Evolutionary conservation across 2,797 vertebrate genomes (phyloP), one percentile per base, ranked within the genome.

Genomic region (Periparus ater): DNA sequence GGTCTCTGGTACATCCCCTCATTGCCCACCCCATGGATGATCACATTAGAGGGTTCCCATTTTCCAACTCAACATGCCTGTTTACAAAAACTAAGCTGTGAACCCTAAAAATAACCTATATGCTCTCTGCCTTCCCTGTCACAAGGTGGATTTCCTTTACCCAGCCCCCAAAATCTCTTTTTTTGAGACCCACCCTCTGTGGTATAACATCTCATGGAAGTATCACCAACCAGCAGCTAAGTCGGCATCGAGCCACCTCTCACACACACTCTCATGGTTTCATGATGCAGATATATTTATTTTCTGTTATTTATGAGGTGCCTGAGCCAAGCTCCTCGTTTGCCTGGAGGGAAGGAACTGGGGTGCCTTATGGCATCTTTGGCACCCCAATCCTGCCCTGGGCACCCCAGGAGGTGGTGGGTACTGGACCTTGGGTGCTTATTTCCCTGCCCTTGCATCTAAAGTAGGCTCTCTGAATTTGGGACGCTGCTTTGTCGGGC

Each of bases 1-100:
- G 13, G 14, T 61, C 8, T 53, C 25, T 2, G 1, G 27, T 1
- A 2, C 32, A 63, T 40, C 55, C 51, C 11, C 40, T 51, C 1
- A 0, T 51, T 88, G 77, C 34, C 42, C 30, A 9, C 44, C 45
- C 51, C 36, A 4, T 13, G 22, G 22, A 22, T 67, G 17, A 51
- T 45, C n/a, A n/a, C n/a, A 8, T 4, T n/a, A 8, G 25, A 73
- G 20, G 17, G 26, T 57, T 88, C 72, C 34, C 25, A 3, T 42
- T 90, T 88, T 55, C 34, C 70, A 71, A 9, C 36, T 23, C 5
- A 3, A 1, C 36, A 44, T 80, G 25, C 2, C 5, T 2, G 0
- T 9, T 13, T n/a, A 45, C 1, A 7, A 82, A 88, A 88, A n/a
- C 32, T 8, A 36, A 76, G 23, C 47, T 47, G 34, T 1, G 16